A percentile compares a stretch with the other conserved stretches of the same genome.
Conservation (phyloP, 2,113 vertebrate species). For the Gobius niger region DNA sequence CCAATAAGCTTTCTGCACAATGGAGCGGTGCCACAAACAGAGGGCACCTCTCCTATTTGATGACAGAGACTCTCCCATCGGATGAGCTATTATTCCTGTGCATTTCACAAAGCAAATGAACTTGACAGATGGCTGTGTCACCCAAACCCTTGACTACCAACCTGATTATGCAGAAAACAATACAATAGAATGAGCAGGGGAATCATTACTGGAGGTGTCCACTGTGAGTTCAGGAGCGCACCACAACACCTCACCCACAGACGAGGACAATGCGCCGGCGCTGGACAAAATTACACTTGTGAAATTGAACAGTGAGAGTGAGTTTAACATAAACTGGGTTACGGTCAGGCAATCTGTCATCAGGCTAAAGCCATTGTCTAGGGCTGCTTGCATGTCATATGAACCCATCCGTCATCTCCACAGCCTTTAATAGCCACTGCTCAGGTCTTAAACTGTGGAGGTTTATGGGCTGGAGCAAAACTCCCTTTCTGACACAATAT, state of each 20-base stretch:
- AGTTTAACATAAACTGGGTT: constrained; percentile 99
- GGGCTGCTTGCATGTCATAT: constrained; percentile 96
- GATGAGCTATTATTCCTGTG: constrained; percentile 93
- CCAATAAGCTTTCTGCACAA: constrained; percentile 38
- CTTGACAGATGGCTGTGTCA: constrained; percentile 99
- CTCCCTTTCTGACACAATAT: constrained; percentile 54
- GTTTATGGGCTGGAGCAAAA: constrained; percentile 76
- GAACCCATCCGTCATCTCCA: constrained; percentile 98
- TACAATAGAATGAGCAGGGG: constrained; percentile 94
- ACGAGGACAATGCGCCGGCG: constrained; percentile 88
- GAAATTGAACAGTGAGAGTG: constrained; percentile 99
- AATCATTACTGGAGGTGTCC: constrained; percentile 95
- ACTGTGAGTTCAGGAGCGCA: constrained; percentile 55
- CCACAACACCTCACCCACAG: constrained; percentile 85
- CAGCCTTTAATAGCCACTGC: constrained; percentile 87
- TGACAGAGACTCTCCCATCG: constrained; percentile 92
- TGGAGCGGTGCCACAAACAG: constrained; percentile 61
- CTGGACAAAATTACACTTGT: constrained; percentile 96
- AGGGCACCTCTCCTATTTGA: constrained; percentile 78
- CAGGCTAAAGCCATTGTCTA: constrained; percentile 93
- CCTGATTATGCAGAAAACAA: constrained; percentile 99
- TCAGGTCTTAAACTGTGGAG: constrained; percentile 83
- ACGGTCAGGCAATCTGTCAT: constrained; percentile 98
- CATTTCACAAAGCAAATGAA: constrained; percentile 99
- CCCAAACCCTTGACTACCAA: constrained; percentile 98